These are phyloP conservation scores for Suillia variegata DNA, from an alignment of 2,888 invertebrate genomes.

Conservation along the genomic window DNA sequence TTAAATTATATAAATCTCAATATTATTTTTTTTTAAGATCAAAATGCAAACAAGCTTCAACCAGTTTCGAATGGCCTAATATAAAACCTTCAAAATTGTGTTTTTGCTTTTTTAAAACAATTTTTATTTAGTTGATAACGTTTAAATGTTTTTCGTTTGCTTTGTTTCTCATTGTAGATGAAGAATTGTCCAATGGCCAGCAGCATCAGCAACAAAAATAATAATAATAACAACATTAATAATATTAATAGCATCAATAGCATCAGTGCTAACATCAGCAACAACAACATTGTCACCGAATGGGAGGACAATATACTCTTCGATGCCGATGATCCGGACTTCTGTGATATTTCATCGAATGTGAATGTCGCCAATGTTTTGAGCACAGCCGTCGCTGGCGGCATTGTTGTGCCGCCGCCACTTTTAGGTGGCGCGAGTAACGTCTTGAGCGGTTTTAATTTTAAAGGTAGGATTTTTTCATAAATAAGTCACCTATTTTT, in stretches of 20 bases:
- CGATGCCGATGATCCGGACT: constrained; percentile 61
- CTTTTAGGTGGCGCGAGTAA: constrained; percentile 30
- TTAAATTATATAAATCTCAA: no score
- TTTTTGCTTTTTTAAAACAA: no score
- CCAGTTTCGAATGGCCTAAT: no score
- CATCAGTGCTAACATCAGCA: constrained; percentile 28
- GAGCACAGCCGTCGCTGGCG: constrained; percentile 17
- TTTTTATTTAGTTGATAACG: no score
- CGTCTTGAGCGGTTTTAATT: constrained; percentile 39
- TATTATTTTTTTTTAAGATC: no score
- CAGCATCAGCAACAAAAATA: no score
- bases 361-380: constrained; percentile 36
- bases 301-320: constrained; percentile 60
- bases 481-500: no score
- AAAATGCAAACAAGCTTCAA: no score
- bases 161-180: constrained; percentile 42
- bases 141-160: no score
- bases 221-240: constrained; percentile 35
- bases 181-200: constrained; percentile 45
- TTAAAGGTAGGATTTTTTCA: constrained; percentile 55
- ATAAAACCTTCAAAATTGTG: no score
- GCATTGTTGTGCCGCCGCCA: constrained; percentile 25
- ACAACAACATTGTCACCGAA: constrained; percentile 47
- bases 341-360: constrained; percentile 45
- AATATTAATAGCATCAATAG: constrained; percentile 27